Base-by-base conservation (phyloP, 2,797 vertebrate genomes). In the Clarias laeviceps region DNA sequence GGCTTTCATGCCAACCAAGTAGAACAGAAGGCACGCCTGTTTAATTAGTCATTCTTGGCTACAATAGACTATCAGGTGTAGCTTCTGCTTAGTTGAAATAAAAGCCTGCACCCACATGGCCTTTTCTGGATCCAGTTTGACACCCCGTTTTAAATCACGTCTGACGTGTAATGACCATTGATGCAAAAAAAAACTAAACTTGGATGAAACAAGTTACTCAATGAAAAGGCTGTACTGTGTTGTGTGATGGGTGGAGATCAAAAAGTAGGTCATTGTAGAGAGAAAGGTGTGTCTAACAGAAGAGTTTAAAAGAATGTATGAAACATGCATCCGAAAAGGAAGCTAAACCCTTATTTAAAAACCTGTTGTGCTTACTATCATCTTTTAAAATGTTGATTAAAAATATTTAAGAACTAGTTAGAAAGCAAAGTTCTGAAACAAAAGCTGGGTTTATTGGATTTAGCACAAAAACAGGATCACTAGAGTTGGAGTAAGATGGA, bases 221-320 rank as follows among this genome's bases (percentile, higher is more conserved):
- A 22, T 73, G 54, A 34, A 27, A 64, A 64, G 18, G 32, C 61
- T 50, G 62, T 29, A 20, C 66, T 32, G 40, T 81, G 40, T 81
- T 32, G 5, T 15, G 7, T 29, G 66, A 81, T 66, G 61, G 27
- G 79, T 54, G 62, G 40, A 81, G 62, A 81, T 32, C 4, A 66
- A 50, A 70, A 86, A 86, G 54, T 82, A 59, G 34, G 69, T 76
- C 69, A 57, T 11, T 76, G 18, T 59, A 59, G 18, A 3, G 24
- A 76, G 37, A 61, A 57, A 64, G 84, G 57, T 80, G 78, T 37
- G 76, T 80, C 50, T 76, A 6, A 7, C 78, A 29, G 29, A 57
- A 27, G 40, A 34, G 34, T 27, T 29, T 50, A 24, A 61, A 45
- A 34, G 6, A 76, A 57, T 32, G n/a, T 29, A 57, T 11, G 3